These are phyloP conservation scores for Leptoclinus maculatus DNA, from an alignment of 2,797 vertebrate genomes.

Conservation along the genomic window DNA sequence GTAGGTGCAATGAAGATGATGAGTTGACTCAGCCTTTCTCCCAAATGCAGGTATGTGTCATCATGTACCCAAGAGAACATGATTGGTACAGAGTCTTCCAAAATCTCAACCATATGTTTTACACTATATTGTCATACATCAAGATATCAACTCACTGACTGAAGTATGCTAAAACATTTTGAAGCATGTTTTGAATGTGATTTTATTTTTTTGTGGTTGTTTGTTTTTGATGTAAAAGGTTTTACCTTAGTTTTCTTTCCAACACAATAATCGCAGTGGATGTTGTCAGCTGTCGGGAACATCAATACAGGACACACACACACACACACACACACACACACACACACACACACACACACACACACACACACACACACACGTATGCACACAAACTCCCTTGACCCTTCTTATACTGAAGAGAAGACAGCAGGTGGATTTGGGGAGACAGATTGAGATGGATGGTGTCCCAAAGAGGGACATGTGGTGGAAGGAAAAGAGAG, in stretches of 20 bases:
- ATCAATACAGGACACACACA: constrained; percentile 6
- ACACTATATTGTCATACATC: not conserved
- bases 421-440: constrained; percentile 48
- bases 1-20: constrained; percentile 9
- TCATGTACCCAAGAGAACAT: not conserved
- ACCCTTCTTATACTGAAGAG: constrained; percentile 45
- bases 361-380: not conserved
- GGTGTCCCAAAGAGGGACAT: constrained; percentile 44
- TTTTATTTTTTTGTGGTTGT: not conserved
- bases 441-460: constrained; percentile 65
- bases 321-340: too few species aligned
- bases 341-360: not conserved
- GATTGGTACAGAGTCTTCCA: not conserved
- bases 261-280: not conserved
- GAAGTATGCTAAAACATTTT: not conserved
- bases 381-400: constrained; percentile 35
- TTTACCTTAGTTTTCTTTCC: not conserved
- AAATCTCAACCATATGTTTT: not conserved
- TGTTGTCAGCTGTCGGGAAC: constrained; percentile 1
- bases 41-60: constrained; percentile 3
- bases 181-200: not conserved
- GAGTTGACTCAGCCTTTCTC: constrained; percentile 3
- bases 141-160: not conserved
- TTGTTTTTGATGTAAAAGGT: not conserved
- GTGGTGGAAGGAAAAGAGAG: constrained; percentile 7